These are phyloP conservation scores for Cynodonichthys magdalenae DNA, from an alignment of 2,797 vertebrate species.

Conservation along the genomic window DNA sequence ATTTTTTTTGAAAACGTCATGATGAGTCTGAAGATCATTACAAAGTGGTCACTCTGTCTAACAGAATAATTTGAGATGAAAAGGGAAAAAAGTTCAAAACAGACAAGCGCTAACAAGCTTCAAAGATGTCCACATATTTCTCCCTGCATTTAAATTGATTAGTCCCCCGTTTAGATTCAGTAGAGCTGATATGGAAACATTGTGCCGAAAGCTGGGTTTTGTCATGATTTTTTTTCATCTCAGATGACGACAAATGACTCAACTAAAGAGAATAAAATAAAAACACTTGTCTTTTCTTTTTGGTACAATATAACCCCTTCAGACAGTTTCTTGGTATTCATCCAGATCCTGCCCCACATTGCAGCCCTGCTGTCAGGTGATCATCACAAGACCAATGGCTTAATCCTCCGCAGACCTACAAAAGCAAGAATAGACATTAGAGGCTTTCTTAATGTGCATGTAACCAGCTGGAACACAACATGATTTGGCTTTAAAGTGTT, in stretches of 20 bases:
- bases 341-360: constrained; percentile 35
- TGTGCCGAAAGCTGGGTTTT: not conserved
- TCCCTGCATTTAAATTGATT: constrained; percentile 39
- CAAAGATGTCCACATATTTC: constrained; percentile 1
- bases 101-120: constrained; percentile 3
- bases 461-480: constrained; percentile 63
- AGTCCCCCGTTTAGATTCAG: constrained; percentile 12
- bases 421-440: constrained; percentile 63
- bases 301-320: constrained; percentile 12
- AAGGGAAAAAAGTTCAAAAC: not conserved
- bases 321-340: constrained; percentile 43
- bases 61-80: not conserved
- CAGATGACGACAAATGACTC: not conserved
- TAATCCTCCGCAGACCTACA: constrained; percentile 75
- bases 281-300: not conserved
- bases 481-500: constrained; percentile 53
- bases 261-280: not conserved
- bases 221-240: not conserved
- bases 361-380: constrained; percentile 78
- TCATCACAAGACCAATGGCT: constrained; percentile 77
- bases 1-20: not conserved
- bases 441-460: constrained; percentile 64
- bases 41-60: not conserved
- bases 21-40: not conserved
- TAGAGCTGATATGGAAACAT: not conserved